phyloP scores from a whole-genome alignment of 2,888 invertebrate species.

The Eurytoma adleriae region DNA sequence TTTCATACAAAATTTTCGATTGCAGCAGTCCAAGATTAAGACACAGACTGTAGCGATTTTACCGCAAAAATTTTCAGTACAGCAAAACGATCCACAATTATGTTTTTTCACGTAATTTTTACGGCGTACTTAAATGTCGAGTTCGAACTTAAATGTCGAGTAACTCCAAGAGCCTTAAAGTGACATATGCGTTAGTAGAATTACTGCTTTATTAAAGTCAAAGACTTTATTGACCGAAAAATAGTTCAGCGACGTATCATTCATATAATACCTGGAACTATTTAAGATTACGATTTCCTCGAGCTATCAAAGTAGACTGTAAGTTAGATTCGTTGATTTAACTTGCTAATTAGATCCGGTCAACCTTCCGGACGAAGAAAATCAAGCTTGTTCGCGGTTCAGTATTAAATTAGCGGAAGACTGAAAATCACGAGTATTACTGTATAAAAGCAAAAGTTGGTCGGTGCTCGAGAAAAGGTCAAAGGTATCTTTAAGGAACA shows the following conservation, averaged over 20 bases:
- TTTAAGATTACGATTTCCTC: background rate
- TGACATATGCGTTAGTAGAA: background rate
- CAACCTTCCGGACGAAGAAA: background rate
- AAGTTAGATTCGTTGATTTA: background rate
- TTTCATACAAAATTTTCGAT: too few species aligned
- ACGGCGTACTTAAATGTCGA: too few species aligned
- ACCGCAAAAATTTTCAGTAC: too few species aligned
- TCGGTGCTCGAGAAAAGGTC: too few species aligned
- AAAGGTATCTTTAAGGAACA: too few species aligned
- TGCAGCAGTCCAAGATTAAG: too few species aligned
- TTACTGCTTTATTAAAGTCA: background rate
- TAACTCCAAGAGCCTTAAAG: background rate
- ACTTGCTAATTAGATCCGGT: background rate
- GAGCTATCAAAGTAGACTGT: background rate
- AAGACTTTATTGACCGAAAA: background rate
- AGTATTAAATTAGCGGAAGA: too few species aligned
- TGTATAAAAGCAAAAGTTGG: too few species aligned
- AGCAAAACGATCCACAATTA: constrained; percentile 4
- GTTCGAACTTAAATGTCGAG: too few species aligned
- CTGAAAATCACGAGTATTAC: too few species aligned
- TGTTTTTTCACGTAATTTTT: background rate
- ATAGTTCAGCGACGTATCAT: background rate
- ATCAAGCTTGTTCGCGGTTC: too few species aligned
- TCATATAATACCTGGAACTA: background rate
- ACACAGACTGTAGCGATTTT: too few species aligned